Evolutionary conservation across 1,140 invertebrate genomes (phyloP), one percentile per base, ranked within the genome.

Genomic region (Phenacoccus solenopsis): DNA sequence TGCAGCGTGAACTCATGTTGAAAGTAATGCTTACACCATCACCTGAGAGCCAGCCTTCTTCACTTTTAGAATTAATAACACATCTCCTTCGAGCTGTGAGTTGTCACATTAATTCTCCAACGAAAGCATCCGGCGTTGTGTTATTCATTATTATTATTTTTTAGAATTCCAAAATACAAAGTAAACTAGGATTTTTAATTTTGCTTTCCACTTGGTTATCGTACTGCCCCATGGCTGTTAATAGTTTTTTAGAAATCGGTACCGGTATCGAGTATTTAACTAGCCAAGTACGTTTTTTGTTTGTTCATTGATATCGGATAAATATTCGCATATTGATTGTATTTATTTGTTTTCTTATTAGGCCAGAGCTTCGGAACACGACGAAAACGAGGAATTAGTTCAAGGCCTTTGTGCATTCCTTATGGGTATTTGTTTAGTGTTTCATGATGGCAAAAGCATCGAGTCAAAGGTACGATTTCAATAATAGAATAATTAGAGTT

Each of bases 361-460:
- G 78, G 78, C 82, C 35, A 78, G 86, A 70, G 86, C 88, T 20
- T 86, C 84, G 72, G 89, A 91, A 80, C 87, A 89, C 71, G 93
- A 96, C 78, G 93, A 95, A 72, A 87, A 89, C 75, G 93, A 94
- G 75, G 87, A 89, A 73, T 80, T 98, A 59, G 82, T 97, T 20
- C 88, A 93, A 78, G 95, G 95, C 64, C 81, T 98, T 70, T 95
- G 94, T 79, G 94, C 97, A 1, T 94, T 98, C 78, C 81, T 98
- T 4, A 87, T 99, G 74, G 96, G 94, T 1, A 83, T 98, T 59
- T 96, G 94, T 78, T 86, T 98, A 64, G 84, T 91, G 72, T 96
- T 91, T 79, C 98, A 98, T 79, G 91, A 98, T 76, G 88, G 96
- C 75, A 87, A 87, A 49, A n/a, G n/a, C n/a, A n/a, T n/a, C n/a